Evolutionary conservation across 2,888 invertebrate species (phyloP).

Genomic region (Aethes cnicana): DNA sequence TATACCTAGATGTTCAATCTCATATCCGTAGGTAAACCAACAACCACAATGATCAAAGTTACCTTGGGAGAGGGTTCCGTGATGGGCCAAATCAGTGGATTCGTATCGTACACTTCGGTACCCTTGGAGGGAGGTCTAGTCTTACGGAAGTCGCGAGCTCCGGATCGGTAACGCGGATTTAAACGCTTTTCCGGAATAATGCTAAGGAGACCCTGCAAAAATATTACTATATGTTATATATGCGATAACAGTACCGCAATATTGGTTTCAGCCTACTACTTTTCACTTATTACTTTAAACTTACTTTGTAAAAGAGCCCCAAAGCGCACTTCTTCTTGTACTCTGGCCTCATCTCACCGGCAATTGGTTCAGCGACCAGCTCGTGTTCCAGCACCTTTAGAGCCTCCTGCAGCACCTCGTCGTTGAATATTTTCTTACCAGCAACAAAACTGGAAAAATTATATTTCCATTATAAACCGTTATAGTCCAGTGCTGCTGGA

Average conservation of each 20-base stretch:
- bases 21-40: too few species aligned
- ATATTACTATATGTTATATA: too few species aligned
- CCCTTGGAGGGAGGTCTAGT: slow-evolving; percentile 83
- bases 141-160: slow-evolving; percentile 68
- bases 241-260: too few species aligned
- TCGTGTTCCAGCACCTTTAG: slow-evolving; percentile 81
- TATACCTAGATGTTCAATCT: too few species aligned
- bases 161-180: slow-evolving; percentile 74
- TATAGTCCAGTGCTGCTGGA: too few species aligned
- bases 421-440: slow-evolving; percentile 65
- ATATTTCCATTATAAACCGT: too few species aligned
- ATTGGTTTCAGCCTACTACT: too few species aligned
- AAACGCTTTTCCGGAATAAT: slow-evolving; percentile 71
- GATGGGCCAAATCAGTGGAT: slow-evolving; percentile 84
- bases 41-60: too few species aligned
- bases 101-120: slow-evolving; percentile 84
- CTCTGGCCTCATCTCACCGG: slow-evolving; percentile 82
- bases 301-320: slow-evolving; percentile 86
- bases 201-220: slow-evolving; percentile 78
- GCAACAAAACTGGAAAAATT: slow-evolving; percentile 36
- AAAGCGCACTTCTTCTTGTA: slow-evolving; percentile 84
- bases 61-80: slow-evolving; percentile 85
- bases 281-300: too few species aligned
- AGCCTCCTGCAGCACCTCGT: slow-evolving; percentile 74
- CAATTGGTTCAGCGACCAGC: slow-evolving; percentile 78